Evolutionary conservation across 2,888 invertebrate species (phyloP).

Genomic region (Xylocampa areola): DNA sequence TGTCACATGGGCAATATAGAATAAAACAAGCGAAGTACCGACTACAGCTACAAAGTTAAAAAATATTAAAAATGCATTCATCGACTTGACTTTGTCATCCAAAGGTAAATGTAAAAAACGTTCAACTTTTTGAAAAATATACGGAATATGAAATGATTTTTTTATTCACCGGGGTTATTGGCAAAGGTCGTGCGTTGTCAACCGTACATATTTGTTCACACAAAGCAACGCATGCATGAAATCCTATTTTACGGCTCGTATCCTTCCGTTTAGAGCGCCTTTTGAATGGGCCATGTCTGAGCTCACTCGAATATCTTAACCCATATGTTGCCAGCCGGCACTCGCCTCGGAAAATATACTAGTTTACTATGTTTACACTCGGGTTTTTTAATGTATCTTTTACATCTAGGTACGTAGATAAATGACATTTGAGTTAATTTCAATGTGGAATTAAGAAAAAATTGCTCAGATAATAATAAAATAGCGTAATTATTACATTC

Average conservation of each 20-base stretch:
- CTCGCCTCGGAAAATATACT: conserved; percentile 67
- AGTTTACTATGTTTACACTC: conserved; percentile 56
- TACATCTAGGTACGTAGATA: not conserved
- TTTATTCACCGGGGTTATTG: conserved; percentile 75
- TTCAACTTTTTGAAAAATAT: conserved; percentile 45
- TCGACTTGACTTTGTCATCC: conserved; percentile 13
- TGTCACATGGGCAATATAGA: conserved; percentile 1
- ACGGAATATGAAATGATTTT: conserved; percentile 70
- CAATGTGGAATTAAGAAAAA: too few relatives aligned
- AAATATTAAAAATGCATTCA: conserved; percentile 16
- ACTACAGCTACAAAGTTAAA: conserved; percentile 11
- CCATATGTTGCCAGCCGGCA: conserved; percentile 67
- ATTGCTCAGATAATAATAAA: too few relatives aligned
- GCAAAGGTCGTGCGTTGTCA: conserved; percentile 86
- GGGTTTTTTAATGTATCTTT: conserved; percentile 28
- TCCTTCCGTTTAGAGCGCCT: conserved; percentile 86
- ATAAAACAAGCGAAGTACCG: not conserved
- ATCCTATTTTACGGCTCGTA: conserved; percentile 89
- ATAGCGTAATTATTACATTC: too few relatives aligned
- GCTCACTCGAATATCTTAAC: conserved; percentile 81
- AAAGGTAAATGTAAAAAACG: conserved; percentile 33
- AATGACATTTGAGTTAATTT: too few relatives aligned
- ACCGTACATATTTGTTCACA: conserved; percentile 88
- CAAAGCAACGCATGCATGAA: conserved; percentile 87
- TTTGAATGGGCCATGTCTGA: conserved; percentile 85